Evolutionary conservation across 1,140 invertebrate genomes (phyloP).

Genomic region (Zeugodacus cucurbitae): DNA sequence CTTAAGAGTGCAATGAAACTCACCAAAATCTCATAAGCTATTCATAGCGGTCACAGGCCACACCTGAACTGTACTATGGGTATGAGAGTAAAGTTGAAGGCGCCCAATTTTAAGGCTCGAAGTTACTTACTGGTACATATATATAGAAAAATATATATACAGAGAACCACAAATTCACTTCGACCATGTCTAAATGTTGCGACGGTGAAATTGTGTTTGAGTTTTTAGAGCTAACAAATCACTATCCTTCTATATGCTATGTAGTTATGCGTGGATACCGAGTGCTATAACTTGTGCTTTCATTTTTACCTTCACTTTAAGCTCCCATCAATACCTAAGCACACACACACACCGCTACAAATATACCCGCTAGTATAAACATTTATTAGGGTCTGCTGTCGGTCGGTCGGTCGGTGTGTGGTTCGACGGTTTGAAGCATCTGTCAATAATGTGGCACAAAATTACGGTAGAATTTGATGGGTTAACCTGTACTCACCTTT

Average conservation of each 20-base stretch:
- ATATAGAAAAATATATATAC: no score
- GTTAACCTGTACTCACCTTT: constrained; percentile 69
- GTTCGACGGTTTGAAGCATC: background rate
- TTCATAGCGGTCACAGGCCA: background rate
- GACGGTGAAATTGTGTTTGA: background rate
- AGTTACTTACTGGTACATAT: background rate
- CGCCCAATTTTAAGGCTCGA: background rate
- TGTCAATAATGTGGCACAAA: background rate
- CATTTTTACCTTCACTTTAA: background rate
- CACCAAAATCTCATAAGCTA: background rate
- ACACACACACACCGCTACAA: no score
- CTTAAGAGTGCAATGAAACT: background rate
- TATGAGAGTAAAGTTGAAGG: background rate
- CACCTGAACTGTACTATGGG: background rate
- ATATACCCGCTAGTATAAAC: background rate
- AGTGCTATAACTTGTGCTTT: background rate
- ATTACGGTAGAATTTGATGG: background rate
- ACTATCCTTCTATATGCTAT: background rate
- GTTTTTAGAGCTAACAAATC: background rate
- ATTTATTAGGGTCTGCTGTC: background rate
- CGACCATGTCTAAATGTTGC: background rate
- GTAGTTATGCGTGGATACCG: background rate
- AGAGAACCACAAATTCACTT: background rate
- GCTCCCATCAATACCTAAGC: background rate
- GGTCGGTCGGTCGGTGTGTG: no score